A percentile compares a stretch with the other conserved stretches of the same genome.
These are phyloP conservation scores for Lutraria rhynchaena DNA, from an alignment of 1,140 invertebrate genomes.

Conservation along the genomic window DNA sequence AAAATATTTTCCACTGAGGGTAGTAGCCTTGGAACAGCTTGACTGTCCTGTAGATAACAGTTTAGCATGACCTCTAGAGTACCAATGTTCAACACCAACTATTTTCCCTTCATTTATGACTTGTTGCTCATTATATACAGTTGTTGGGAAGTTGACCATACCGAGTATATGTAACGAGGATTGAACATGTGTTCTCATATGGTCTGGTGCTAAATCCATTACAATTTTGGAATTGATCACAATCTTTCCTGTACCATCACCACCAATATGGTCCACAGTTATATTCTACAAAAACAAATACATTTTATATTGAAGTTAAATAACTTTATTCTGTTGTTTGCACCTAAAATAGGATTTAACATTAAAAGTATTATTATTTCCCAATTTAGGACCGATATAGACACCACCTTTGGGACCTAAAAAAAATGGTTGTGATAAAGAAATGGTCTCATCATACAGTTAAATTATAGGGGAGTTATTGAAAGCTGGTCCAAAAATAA, in stretches of 20 bases:
- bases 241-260: conserved; percentile 66
- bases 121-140: conserved; percentile 62
- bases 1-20: conserved; percentile 58
- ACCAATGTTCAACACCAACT: conserved; percentile 66
- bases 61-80: conserved; percentile 51
- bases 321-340: too few species aligned
- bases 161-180: conserved; percentile 58
- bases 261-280: conserved; percentile 58
- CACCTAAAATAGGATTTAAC: too few species aligned
- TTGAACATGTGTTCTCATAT: conserved; percentile 60
- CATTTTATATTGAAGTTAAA: too few species aligned
- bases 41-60: conserved; percentile 53
- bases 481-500: too few species aligned
- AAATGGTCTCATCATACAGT: too few species aligned
- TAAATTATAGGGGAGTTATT: too few species aligned
- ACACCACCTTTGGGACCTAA: too few species aligned
- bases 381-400: too few species aligned
- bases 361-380: too few species aligned
- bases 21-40: conserved; percentile 21
- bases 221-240: conserved; percentile 51
- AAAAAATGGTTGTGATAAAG: too few species aligned
- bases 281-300: conserved; percentile 44
- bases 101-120: conserved; percentile 60
- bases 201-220: conserved; percentile 56
- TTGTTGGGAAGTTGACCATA: conserved; percentile 62